Base-by-base conservation (phyloP, 1,140 invertebrate genomes). In the Zaprionus lachaisei region DNA sequence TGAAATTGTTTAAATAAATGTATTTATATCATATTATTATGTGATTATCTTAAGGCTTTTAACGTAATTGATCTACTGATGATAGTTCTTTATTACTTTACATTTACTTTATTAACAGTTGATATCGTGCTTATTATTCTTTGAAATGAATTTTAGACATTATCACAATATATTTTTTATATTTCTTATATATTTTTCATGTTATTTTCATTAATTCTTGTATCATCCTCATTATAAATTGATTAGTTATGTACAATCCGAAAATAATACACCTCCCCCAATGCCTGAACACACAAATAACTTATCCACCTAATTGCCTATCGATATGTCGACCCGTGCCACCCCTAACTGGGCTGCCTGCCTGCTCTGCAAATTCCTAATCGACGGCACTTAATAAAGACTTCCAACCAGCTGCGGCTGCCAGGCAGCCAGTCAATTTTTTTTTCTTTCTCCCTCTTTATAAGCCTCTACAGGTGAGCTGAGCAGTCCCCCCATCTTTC, bases 381-480 rank as follows among this genome's bases (percentile, higher is more conserved):
- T 38, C n/a, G 57, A 57, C n/a, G 70, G 71, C 70, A 86, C 79
- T 81, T 75, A 81, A 84, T 86, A 81, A 75, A 84, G 83, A 81
- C 71, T 70, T 75, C 61, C 58, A 69, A 49, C 55, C 81, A 84
- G 81, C 78, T 83, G 77, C 66, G 76, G 64, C 44, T 62, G 57
- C 67, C n/a, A 9, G 11, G 38, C 64, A 47, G 47, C 24, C 55
- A 44, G 22, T 51, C 34, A 49, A n/a, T 51, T 41, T 15, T 0
- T n/a, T 41, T 41, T 9, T 1, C 38, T 14, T 51, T 4, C 20
- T 11, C 47, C 47, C 47, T 51, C 41, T 47, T 47, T 47, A 20
- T 51, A 51, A 34, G 37, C 47, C 31, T 15, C 49, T 26, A 44
- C 66, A 68, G 68, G 74, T 77, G 74, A 68, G 63, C 47, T 24